Base-by-base conservation (phyloP, 2,797 vertebrate species). In the Sebastiscus tertius region DNA sequence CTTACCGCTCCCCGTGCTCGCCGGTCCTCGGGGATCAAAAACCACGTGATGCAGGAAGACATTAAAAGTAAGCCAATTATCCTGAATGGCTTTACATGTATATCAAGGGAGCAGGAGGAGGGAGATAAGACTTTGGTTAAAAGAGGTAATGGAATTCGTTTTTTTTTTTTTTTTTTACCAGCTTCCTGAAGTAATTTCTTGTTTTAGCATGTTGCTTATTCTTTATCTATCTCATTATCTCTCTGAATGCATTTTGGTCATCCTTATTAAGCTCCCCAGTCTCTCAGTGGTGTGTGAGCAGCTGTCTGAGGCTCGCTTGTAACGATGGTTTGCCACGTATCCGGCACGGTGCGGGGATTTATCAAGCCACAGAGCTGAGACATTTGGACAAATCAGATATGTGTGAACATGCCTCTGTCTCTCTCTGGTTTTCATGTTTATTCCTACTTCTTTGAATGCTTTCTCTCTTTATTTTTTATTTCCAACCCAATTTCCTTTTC, bases 11-110 rank as follows among this genome's bases (percentile, higher is more conserved):
- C 72, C 63, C 26, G 10, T 14, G 79, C 73, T 70, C 49, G 26
- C 85, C 60, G 18, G 79, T 82, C 91, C 77, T 77, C 36, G 0
- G 87, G 86, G 88, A 92, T 90, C 85, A 88, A 81, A 91, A 76
- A 75, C 65, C 85, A 81, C 78, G 84, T 78, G 85, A 83, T 24
- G 80, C 62, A 73, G 79, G 60, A 65, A 81, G 66, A 89, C 90
- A 92, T 89, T 89, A 86, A 89, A 90, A 84, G 71, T 79, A 83
- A 87, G 84, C 81, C 89, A 90, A 89, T 92, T 91, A 94, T 80
- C 73, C 29, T 59, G 82, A 91, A 84, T 88, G 75, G 72, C 70
- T 87, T 82, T 77, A 61, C 49, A 62, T 78, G 67, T 65, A 34
- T 73, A 80, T 78, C 78, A 83, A 79, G 66, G 79, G 76, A 84